Evolutionary conservation across 2,113 vertebrate species (phyloP).

Genomic region (Atherinomorus stipes): DNA sequence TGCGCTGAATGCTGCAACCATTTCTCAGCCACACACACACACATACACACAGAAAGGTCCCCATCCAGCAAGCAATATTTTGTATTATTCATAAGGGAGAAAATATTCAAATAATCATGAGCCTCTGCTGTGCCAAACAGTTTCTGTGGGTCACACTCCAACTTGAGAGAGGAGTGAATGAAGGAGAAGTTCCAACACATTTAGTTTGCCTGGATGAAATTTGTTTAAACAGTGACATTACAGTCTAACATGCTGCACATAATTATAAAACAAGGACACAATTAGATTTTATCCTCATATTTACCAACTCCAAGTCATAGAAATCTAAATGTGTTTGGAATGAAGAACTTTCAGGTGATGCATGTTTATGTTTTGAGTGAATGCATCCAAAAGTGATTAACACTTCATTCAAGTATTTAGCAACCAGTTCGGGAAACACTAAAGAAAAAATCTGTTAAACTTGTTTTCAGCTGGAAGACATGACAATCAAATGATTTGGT

Average conservation of each 20-base stretch:
- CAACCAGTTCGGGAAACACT: too few relatives aligned
- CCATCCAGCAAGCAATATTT: constrained; percentile 59
- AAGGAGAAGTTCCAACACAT: constrained; percentile 1
- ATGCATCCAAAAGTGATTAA: too few relatives aligned
- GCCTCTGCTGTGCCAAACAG: constrained; percentile 62
- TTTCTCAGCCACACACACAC: neutral
- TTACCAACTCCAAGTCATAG: too few relatives aligned
- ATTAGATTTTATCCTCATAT: neutral
- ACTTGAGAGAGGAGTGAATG: constrained; percentile 22
- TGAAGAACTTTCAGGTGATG: neutral
- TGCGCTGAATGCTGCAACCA: neutral
- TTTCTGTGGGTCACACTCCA: constrained; percentile 49
- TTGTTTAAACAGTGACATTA: neutral
- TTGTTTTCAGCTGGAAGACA: neutral
- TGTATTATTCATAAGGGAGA: constrained; percentile 79
- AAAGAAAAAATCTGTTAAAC: neutral
- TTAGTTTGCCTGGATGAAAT: neutral
- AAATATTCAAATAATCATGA: constrained; percentile 80
- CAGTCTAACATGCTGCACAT: neutral
- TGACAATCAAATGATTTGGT: too few relatives aligned
- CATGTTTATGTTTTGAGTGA: too few relatives aligned
- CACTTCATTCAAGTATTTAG: too few relatives aligned
- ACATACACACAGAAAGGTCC: constrained; percentile 7
- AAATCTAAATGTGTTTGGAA: neutral
- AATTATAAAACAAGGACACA: neutral